phyloP scores from a whole-genome alignment of 2,888 invertebrate genomes.

The Phasia obesa region DNA sequence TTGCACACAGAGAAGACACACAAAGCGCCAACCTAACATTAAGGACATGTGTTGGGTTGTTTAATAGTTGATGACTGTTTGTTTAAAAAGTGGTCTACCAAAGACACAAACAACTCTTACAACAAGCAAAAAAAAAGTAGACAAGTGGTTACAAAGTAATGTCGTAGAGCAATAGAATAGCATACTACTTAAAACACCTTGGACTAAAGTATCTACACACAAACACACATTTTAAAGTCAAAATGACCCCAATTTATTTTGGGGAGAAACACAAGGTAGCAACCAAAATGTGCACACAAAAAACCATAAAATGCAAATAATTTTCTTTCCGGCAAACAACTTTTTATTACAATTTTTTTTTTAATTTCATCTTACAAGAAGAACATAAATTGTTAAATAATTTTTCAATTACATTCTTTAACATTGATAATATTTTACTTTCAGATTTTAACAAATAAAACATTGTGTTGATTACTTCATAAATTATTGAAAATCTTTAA shows the following conservation, averaged over 20 bases:
- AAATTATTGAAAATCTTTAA: not conserved
- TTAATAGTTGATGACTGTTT: slow-evolving; percentile 65
- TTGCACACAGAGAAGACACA: slow-evolving; percentile 21
- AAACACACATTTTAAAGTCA: slow-evolving; percentile 70
- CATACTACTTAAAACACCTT: slow-evolving; percentile 75
- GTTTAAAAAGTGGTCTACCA: slow-evolving; percentile 76
- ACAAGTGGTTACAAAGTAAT: slow-evolving; percentile 76
- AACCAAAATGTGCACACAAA: not conserved
- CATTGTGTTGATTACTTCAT: slow-evolving; percentile 27
- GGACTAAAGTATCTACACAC: slow-evolving; percentile 63
- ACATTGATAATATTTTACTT: slow-evolving; percentile 40
- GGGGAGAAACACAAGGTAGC: slow-evolving; percentile 53
- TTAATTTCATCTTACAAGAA: slow-evolving; percentile 9
- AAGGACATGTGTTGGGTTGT: slow-evolving; percentile 78
- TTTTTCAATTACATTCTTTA: slow-evolving; percentile 40
- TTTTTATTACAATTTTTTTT: slow-evolving; percentile 23
- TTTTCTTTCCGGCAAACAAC: slow-evolving; percentile 28
- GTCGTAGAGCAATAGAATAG: slow-evolving; percentile 64
- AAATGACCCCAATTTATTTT: slow-evolving; percentile 83
- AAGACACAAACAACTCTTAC: slow-evolving; percentile 52
- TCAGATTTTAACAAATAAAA: slow-evolving; percentile 24
- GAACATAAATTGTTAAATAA: slow-evolving; percentile 20
- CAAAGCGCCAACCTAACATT: slow-evolving; percentile 75
- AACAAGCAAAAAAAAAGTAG: slow-evolving; percentile 71
- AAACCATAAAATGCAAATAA: slow-evolving; percentile 53